A percentile compares a stretch with the other conserved stretches of the same genome.
Evolutionary conservation across 2,888 invertebrate species (phyloP).

Genomic region (Terebella lapidaria): DNA sequence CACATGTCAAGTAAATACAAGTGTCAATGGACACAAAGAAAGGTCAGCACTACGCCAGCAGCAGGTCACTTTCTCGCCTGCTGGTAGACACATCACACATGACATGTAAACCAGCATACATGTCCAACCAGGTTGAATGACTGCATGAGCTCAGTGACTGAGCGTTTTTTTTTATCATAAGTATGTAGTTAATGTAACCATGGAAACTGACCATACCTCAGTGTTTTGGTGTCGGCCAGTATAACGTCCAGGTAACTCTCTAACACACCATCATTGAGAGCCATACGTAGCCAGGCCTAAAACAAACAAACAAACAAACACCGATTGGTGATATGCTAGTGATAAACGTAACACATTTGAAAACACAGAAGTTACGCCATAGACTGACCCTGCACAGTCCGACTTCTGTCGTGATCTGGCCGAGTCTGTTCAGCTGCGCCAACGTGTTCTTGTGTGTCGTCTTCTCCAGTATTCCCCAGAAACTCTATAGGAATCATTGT

Average conservation of each 20-base stretch:
- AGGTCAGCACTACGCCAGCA: too few species aligned
- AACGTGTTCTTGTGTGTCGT: constrained; percentile 82
- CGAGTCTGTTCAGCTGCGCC: constrained; percentile 65
- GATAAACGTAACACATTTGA: neutral
- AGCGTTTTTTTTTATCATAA: too few species aligned
- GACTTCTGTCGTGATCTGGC: constrained; percentile 80
- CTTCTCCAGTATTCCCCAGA: constrained; percentile 80
- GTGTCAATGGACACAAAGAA: too few species aligned
- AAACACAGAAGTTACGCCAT: neutral
- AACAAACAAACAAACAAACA: neutral
- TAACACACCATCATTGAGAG: constrained; percentile 80
- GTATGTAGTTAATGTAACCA: too few species aligned
- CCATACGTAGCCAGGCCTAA: constrained; percentile 77
- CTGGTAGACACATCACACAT: too few species aligned
- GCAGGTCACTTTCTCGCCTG: too few species aligned
- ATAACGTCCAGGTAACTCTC: constrained; percentile 82
- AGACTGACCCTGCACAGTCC: constrained; percentile 73
- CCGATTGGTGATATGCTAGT: neutral
- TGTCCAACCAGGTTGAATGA: too few species aligned
- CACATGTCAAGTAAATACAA: too few species aligned
- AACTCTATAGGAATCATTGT: constrained; percentile 54
- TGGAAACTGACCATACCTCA: too few species aligned
- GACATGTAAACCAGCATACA: too few species aligned
- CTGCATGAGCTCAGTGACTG: too few species aligned
- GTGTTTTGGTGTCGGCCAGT: constrained; percentile 60